phyloP scores from a whole-genome alignment of 2,113 vertebrate genomes.

The Axis porcinus region DNA sequence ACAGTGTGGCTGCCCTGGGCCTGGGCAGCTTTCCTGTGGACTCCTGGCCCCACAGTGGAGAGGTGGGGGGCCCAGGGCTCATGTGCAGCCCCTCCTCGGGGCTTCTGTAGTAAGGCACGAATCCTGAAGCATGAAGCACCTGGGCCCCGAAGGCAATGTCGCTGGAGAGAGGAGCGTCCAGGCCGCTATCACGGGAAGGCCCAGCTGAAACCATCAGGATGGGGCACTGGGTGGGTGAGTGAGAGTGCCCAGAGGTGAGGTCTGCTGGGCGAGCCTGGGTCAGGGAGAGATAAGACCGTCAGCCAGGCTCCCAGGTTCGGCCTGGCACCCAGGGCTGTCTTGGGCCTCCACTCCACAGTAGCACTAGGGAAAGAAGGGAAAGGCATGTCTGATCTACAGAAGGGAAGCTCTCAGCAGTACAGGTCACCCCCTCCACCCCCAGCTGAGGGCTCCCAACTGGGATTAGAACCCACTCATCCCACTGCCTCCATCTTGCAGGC shows the following conservation, averaged over 20 bases:
- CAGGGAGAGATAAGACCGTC: not conserved
- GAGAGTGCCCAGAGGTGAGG: not conserved
- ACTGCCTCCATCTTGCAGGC: not conserved
- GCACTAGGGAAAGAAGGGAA: rapidly evolving
- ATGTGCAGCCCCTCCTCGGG: constrained; percentile 29
- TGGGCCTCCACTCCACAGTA: not conserved
- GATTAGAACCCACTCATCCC: not conserved
- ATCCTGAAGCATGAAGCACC: not conserved
- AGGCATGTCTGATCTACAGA: too few relatives aligned
- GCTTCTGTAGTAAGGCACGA: constrained; percentile 67
- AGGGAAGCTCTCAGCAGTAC: rapidly evolving
- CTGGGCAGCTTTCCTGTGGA: not conserved
- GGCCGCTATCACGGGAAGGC: rapidly evolving
- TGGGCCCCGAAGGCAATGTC: not conserved
- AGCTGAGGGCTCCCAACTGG: not conserved
- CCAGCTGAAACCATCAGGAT: not conserved
- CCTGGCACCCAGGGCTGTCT: not conserved
- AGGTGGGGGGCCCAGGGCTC: not conserved
- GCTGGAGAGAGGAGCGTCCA: rapidly evolving
- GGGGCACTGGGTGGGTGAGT: not conserved
- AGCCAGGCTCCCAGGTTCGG: not conserved
- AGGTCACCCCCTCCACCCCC: rapidly evolving
- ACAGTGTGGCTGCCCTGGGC: not conserved
- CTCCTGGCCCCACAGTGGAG: rapidly evolving
- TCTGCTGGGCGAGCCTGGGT: constrained; percentile 51